These are phyloP conservation scores for Merodon equestris DNA, from an alignment of 2,888 invertebrate genomes.

Conservation along the genomic window DNA sequence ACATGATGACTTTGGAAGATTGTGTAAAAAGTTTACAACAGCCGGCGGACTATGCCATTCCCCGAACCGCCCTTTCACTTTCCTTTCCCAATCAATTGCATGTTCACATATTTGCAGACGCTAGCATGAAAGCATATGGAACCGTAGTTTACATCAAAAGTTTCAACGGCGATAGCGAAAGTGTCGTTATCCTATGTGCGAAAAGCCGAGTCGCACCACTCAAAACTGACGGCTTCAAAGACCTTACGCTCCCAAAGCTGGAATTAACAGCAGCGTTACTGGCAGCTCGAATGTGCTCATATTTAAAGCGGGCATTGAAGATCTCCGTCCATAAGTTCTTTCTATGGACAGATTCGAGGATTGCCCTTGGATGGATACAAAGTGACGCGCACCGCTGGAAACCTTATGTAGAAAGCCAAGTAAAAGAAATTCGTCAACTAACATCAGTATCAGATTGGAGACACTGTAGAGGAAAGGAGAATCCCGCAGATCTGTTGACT, in stretches of 20 bases:
- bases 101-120: slow-evolving; percentile 13
- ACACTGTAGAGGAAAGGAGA: neutral
- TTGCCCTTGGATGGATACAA: neutral
- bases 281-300: too few species aligned
- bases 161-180: too few species aligned
- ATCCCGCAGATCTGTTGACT: neutral
- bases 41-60: slow-evolving; percentile 1
- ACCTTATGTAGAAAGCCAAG: neutral
- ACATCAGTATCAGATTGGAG: neutral
- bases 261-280: too few species aligned
- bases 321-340: neutral
- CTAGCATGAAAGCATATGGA: too few species aligned
- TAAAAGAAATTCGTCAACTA: neutral
- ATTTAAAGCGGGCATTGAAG: too few species aligned
- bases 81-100: neutral
- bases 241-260: too few species aligned
- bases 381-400: neutral
- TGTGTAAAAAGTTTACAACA: neutral
- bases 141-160: neutral
- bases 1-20: neutral
- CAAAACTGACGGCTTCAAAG: too few species aligned
- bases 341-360: neutral
- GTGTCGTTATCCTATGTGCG: slow-evolving; percentile 2
- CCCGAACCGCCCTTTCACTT: neutral
- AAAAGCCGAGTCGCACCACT: slow-evolving; percentile 18